Conservation (phyloP, 2,797 vertebrate genomes). For the Carcharodon carcharias region DNA sequence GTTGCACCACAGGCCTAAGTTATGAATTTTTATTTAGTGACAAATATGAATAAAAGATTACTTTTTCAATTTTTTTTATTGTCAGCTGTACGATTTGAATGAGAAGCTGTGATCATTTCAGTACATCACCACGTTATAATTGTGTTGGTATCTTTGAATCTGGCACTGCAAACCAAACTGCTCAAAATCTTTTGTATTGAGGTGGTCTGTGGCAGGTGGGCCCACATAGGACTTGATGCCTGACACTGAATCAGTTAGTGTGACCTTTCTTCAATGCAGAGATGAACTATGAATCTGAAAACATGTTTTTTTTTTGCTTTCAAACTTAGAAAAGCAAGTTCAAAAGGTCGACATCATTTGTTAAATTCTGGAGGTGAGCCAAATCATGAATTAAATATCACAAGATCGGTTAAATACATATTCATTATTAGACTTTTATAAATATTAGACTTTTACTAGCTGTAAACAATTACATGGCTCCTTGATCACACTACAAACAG, state of each 20-base stretch:
- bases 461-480: background rate
- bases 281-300: background rate
- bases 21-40: background rate
- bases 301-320: slow-evolving; percentile 6
- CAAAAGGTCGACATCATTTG: background rate
- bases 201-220: background rate
- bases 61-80: background rate
- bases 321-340: background rate
- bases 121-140: background rate
- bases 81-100: background rate
- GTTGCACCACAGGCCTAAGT: background rate
- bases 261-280: background rate
- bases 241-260: background rate
- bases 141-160: background rate
- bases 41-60: background rate
- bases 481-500: background rate
- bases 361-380: background rate
- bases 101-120: background rate
- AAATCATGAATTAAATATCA: background rate
- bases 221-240: background rate
- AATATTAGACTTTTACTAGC: background rate
- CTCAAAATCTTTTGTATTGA: background rate
- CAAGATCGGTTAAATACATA: background rate
- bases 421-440: background rate
- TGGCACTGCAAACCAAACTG: background rate